phyloP scores from a whole-genome alignment of 2,113 vertebrate species.

The Takifugu bimaculatus region DNA sequence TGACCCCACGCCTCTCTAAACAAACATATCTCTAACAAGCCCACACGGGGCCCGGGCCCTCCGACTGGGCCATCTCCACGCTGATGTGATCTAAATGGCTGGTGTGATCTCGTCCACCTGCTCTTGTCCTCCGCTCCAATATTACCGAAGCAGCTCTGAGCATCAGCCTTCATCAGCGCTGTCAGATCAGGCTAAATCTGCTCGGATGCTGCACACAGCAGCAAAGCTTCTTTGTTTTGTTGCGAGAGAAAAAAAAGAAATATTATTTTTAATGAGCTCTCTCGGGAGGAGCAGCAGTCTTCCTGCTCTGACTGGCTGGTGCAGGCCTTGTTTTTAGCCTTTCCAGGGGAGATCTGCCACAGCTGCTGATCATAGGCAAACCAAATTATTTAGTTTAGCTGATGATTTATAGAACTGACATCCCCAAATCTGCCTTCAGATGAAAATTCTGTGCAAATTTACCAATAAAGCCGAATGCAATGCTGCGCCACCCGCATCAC shows the following conservation, averaged over 20 bases:
- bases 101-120: conserved; percentile 11
- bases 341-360: conserved; percentile 36
- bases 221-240: conserved; percentile 20
- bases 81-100: conserved; percentile 31
- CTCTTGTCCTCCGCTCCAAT: conserved; percentile 1
- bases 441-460: too few relatives aligned
- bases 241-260: conserved; percentile 13
- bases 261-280: conserved; percentile 57
- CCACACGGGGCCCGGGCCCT: conserved; percentile 47
- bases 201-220: conserved; percentile 21
- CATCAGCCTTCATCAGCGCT: neutral
- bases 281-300: conserved; percentile 34
- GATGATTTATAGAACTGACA: conserved; percentile 5
- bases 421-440: too few relatives aligned
- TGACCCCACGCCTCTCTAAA: conserved; percentile 25
- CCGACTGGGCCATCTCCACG: conserved; percentile 35
- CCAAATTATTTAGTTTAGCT: neutral
- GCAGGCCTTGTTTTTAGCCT: conserved; percentile 15
- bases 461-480: too few relatives aligned
- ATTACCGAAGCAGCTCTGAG: neutral
- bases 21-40: conserved; percentile 59
- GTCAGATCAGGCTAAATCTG: conserved; percentile 5
- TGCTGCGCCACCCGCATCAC: too few relatives aligned
- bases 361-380: conserved; percentile 16
- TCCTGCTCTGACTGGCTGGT: conserved; percentile 25